Evolutionary conservation across 2,113 vertebrate species (phyloP), one percentile per base, ranked within the genome.

Genomic region (Serilophus lunatus): DNA sequence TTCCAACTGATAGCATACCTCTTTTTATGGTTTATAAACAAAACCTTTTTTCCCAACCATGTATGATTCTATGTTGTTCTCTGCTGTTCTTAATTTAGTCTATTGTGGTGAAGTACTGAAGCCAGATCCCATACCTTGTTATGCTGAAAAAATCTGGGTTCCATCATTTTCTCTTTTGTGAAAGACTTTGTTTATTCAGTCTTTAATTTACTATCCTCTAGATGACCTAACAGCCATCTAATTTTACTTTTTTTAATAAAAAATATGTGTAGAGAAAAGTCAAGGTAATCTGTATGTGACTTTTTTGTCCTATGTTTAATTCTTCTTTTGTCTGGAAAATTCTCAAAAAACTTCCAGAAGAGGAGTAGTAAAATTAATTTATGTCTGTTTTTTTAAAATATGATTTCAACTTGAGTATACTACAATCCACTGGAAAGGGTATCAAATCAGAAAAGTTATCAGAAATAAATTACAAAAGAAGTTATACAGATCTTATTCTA

Each of bases 181-280:
- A 95, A 95, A 64, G 82, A 80, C 85, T 96, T 92, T 86, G 74
- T 91, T 97, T 95, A 94, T 93, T 93, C 93, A n/a, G 29, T 94
- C 36, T 88, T 83, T 95, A 93, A 50, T 95, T 97, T 97, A 96
- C 44, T 87, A 66, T 95, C 61, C 78, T 81, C 47, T 94, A 79
- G 61, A 77, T 92, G 82, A 94, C 47, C 74, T 72, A 86, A 86
- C 33, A 81, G 38, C 95, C 75, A 82, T 95, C 36, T 63, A 84
- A 88, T 90, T 93, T 93, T 75, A 36, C 77, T 85, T 91, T 81
- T 78, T 65, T 18, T 11, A 71, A 66, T 82, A 59, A 94, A 87
- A 94, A 63, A 5, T 80, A 65, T 72, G 59, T 51, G 33, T 63
- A 92, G 18, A 63, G 60, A 66, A 90, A 94, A 83, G 79, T 95